A percentile compares a stretch with the other conserved stretches of the same genome.
Conservation (phyloP, 2,113 vertebrate genomes). For the Oryzias javanicus region DNA sequence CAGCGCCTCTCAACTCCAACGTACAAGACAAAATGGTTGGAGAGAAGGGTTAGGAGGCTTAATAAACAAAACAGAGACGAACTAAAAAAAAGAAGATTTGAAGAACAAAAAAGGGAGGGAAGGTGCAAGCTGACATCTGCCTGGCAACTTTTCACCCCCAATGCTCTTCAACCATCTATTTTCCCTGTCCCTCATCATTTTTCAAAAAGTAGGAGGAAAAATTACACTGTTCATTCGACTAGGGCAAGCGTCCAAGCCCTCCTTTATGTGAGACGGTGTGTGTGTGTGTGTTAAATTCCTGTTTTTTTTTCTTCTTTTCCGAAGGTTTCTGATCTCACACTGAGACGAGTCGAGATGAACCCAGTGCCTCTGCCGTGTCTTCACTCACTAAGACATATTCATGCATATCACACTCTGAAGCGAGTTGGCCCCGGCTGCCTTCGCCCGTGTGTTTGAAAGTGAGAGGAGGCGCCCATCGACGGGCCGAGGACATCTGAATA, state of each 20-base stretch:
- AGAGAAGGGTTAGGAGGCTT: conserved; percentile 25
- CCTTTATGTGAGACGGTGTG: conserved; percentile 47
- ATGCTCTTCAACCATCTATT: conserved; percentile 60
- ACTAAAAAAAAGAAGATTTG: conserved; percentile 22
- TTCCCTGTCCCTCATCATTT: conserved; percentile 31
- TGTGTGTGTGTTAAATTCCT: conserved; percentile 36
- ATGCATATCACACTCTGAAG: conserved; percentile 59
- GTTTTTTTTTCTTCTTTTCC: conserved; percentile 45
- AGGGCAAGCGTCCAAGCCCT: conserved; percentile 68
- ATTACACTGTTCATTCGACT: conserved; percentile 69
- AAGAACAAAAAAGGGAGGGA: conserved; percentile 48
- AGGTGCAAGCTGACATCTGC: conserved; percentile 66
- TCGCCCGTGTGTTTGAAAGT: conserved; percentile 16
- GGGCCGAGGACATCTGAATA: conserved; percentile 45
- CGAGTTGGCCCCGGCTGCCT: conserved; percentile 46
- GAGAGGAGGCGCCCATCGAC: conserved; percentile 3
- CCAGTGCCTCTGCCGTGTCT: conserved; percentile 58
- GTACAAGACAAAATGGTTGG: conserved; percentile 44
- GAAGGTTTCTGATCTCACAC: conserved; percentile 61
- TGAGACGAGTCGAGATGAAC: conserved; percentile 64
- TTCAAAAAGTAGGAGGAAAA: conserved; percentile 64
- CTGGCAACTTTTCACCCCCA: conserved; percentile 68
- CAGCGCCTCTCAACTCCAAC: conserved; percentile 53
- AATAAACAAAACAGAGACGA: conserved; percentile 13
- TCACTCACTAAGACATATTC: conserved; percentile 61